These are phyloP conservation scores for Axinella damicornis DNA, from an alignment of 37 sponge, comb jelly and placozoan genomes.

Conservation along the genomic window DNA sequence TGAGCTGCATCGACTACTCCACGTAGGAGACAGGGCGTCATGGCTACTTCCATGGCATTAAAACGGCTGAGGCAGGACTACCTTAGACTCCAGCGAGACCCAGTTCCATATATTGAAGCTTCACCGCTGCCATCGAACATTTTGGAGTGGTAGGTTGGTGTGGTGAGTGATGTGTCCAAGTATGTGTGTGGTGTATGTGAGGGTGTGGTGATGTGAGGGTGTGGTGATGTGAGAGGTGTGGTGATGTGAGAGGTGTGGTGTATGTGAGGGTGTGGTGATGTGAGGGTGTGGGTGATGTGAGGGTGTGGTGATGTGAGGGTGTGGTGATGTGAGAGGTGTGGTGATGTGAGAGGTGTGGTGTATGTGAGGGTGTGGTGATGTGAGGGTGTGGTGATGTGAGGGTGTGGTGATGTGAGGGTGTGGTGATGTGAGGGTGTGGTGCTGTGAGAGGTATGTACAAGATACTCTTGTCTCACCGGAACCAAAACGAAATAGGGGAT, in stretches of 20 bases:
- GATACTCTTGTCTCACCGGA: no score
- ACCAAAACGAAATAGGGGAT: no score
- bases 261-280: background rate
- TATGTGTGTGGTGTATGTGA: no score
- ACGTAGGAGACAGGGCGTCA: slow-evolving; percentile 7
- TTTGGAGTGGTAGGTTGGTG: slow-evolving; percentile 89
- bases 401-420: no score
- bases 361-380: background rate
- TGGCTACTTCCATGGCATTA: slow-evolving; percentile 75
- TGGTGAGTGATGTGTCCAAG: slow-evolving; percentile 74
- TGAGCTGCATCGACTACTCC: no score
- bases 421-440: background rate
- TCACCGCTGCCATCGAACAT: slow-evolving; percentile 91
- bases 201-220: no score
- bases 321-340: background rate
- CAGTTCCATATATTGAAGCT: slow-evolving; percentile 95
- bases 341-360: background rate
- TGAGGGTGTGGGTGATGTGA: no score
- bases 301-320: no score
- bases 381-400: no score
- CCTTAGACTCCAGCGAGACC: slow-evolving; percentile 85
- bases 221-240: background rate
- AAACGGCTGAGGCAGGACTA: slow-evolving; percentile 89
- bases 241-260: background rate
- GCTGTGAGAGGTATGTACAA: background rate